These are phyloP conservation scores for Engraulis encrasicolus DNA, from an alignment of 2,113 vertebrate genomes.

Conservation along the genomic window DNA sequence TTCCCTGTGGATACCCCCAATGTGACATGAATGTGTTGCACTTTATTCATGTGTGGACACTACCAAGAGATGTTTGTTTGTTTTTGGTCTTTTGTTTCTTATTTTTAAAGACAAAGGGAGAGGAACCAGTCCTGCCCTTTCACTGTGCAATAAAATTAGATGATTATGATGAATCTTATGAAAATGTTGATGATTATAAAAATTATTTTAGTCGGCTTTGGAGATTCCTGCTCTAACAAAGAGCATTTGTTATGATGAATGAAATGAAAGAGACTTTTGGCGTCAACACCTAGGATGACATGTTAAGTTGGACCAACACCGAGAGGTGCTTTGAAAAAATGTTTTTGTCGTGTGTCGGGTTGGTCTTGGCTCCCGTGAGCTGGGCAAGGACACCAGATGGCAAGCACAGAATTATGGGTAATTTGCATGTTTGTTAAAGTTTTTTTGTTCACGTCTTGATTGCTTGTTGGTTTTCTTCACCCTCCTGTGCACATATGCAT, in stretches of 20 bases:
- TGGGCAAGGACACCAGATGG: neutral
- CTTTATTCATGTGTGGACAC: conserved; percentile 39
- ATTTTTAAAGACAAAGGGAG: neutral
- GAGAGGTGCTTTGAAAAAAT: neutral
- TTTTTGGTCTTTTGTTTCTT: no score
- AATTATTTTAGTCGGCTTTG: neutral
- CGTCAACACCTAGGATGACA: neutral
- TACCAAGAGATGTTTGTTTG: neutral
- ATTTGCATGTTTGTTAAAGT: neutral
- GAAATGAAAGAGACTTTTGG: neutral
- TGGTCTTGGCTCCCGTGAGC: neutral
- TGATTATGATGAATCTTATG: neutral
- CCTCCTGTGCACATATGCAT: neutral
- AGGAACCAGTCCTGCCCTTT: neutral
- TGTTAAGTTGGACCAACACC: neutral
- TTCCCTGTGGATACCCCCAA: conserved; percentile 12
- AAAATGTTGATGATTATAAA: neutral
- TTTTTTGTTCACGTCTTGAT: neutral
- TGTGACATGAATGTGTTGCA: conserved; percentile 37
- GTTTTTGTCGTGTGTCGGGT: neutral
- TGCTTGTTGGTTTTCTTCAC: neutral
- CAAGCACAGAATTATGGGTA: neutral
- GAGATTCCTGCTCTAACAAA: neutral
- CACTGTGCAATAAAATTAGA: conserved; percentile 12
- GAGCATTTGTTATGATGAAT: neutral